Evolutionary conservation across 2,888 invertebrate species (phyloP), one percentile per base, ranked within the genome.

Genomic region (Physocephala rufipes): DNA sequence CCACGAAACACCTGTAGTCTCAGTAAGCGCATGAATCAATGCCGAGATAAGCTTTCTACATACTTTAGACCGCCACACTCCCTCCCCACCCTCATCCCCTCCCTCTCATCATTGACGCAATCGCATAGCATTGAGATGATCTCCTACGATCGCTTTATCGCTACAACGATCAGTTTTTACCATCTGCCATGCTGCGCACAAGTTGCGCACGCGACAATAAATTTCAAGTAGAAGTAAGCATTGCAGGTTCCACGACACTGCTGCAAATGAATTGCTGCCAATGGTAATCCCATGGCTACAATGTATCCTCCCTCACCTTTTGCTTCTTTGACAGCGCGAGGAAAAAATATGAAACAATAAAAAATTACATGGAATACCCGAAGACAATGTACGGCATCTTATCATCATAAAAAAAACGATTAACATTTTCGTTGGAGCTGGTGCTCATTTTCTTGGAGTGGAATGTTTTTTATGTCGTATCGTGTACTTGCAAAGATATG

Each of bases 181-280:
- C 19, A 19, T 45, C 62, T 15, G 30, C 36, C 36, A 28, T 24
- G 59, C 21, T n/a, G n/a, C 67, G 67, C 3, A 59, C 30, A 26
- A n/a, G 62, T n/a, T 62, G 61, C 51, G 62, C 68, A 80, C 80
- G 80, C 80, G 80, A 80, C 81, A 80, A 80, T 80, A 81, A 81
- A 80, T 80, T 80, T 81, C 80, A 19, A 7, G 79, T 81, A 81
- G 81, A 80, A 81, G 80, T 80, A 81, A 80, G n/a, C 81, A 76
- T 72, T 4, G 63, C 19, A 9, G 36, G 4, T 9, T 9, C 4
- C 9, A 36, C 36, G 36, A 36, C 5, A n/a, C 5, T 36, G 36
- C 36, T 36, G 36, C 36, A 36, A 36, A 9, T n/a, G n/a, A n/a
- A n/a, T 36, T 36, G 9, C 36, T 28, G 49, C 49, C 12, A n/a